These are phyloP conservation scores for Clepsis dumicolana DNA, from an alignment of 2,888 invertebrate genomes.

Conservation along the genomic window DNA sequence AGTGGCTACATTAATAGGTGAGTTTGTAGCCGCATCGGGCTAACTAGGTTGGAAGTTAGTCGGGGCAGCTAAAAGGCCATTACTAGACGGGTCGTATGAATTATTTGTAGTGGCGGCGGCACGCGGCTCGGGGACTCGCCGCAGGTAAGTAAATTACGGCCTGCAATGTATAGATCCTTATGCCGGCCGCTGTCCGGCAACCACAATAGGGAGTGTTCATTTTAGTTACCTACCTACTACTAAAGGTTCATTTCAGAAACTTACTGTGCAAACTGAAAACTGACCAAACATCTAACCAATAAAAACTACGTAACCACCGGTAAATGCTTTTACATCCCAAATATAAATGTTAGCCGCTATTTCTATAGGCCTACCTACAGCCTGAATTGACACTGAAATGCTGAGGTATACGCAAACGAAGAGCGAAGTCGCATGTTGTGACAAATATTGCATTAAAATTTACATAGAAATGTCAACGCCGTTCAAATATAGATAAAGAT, in stretches of 20 bases:
- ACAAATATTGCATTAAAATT: too few species aligned
- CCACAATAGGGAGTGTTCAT: not conserved
- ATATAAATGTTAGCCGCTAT: too few species aligned
- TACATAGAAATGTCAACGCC: too few species aligned
- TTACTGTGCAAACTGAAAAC: not conserved
- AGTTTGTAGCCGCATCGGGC: conserved; percentile 68
- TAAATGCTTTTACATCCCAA: too few species aligned
- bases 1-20: conserved; percentile 69
- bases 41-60: conserved; percentile 80
- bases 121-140: conserved; percentile 60
- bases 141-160: conserved; percentile 43
- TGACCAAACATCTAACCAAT: not conserved
- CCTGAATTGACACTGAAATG: too few species aligned
- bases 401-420: too few species aligned
- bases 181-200: conserved; percentile 34
- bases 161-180: conserved; percentile 32
- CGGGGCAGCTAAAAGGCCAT: conserved; percentile 81
- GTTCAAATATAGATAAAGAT: too few species aligned
- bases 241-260: not conserved
- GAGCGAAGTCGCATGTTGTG: too few species aligned
- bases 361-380: too few species aligned
- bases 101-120: conserved; percentile 77
- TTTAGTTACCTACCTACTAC: not conserved
- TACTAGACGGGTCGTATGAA: conserved; percentile 79
- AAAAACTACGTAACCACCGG: too few species aligned